phyloP scores from a whole-genome alignment of 2,888 invertebrate species.

The Ptilodon capucinus region DNA sequence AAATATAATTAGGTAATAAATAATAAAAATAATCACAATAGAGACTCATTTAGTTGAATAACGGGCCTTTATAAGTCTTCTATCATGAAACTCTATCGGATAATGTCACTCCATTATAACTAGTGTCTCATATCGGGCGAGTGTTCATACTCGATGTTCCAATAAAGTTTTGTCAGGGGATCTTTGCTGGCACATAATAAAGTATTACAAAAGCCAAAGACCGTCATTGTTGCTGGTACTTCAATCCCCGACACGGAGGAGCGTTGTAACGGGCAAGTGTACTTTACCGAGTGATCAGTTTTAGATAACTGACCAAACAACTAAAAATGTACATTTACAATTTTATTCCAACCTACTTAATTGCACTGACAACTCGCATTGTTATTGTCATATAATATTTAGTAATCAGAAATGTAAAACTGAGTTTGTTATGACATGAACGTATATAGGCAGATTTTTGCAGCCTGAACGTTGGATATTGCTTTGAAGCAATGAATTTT shows the following conservation, averaged over 20 bases:
- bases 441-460: too few relatives aligned
- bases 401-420: too few relatives aligned
- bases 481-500: too few relatives aligned
- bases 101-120: conserved; percentile 64
- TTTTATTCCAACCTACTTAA: too few relatives aligned
- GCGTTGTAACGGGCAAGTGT: conserved; percentile 48
- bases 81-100: conserved; percentile 48
- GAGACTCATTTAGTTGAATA: conserved; percentile 26
- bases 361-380: too few relatives aligned
- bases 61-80: conserved; percentile 30
- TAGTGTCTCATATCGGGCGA: conserved; percentile 70
- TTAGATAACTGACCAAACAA: too few relatives aligned
- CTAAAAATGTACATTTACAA: too few relatives aligned
- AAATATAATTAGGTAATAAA: too few relatives aligned
- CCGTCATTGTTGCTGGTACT: conserved; percentile 82
- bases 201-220: conserved; percentile 83
- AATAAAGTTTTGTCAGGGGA: conserved; percentile 82
- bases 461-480: too few relatives aligned
- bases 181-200: conserved; percentile 81
- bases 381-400: too few relatives aligned
- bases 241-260: conserved; percentile 68
- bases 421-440: too few relatives aligned
- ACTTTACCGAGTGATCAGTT: conserved; percentile 32
- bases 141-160: conserved; percentile 77
- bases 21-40: conserved; percentile 13